phyloP scores from a whole-genome alignment of 2,113 vertebrate species.

The Bubo bubo region DNA sequence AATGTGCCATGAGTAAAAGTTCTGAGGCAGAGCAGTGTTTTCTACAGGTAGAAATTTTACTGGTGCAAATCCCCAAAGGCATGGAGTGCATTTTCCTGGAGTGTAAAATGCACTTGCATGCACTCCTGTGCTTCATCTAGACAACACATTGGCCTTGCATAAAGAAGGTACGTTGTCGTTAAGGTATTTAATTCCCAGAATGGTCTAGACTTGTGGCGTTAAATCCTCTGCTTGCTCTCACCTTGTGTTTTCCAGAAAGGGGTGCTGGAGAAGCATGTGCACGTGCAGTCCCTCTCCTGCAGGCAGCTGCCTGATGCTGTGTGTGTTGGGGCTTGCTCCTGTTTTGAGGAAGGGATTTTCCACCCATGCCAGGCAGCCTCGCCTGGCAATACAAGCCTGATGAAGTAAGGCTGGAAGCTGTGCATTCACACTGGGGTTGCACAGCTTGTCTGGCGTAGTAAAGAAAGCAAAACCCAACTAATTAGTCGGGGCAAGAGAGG shows the following conservation, averaged over 20 bases:
- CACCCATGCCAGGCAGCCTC: not conserved
- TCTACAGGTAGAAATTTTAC: too few species aligned
- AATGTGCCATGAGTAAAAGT: not conserved
- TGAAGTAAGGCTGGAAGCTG: not conserved
- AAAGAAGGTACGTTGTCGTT: fast-evolving
- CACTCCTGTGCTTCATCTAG: not conserved
- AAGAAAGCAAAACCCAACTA: not conserved
- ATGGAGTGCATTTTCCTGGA: not conserved
- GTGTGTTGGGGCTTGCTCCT: not conserved
- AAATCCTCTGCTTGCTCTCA: not conserved
- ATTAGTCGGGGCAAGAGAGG: not conserved
- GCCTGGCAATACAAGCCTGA: not conserved
- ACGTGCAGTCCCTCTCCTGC: fast-evolving
- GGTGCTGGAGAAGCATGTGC: not conserved
- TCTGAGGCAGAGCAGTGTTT: not conserved
- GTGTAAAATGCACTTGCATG: fast-evolving
- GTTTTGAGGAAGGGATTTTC: not conserved
- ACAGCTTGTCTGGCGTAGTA: not conserved
- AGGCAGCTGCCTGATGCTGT: not conserved
- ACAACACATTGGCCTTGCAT: fast-evolving
- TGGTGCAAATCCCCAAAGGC: not conserved
- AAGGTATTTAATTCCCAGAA: not conserved
- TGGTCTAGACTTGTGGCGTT: not conserved
- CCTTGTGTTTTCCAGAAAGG: not conserved
- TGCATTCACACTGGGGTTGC: not conserved